Base-by-base conservation (phyloP, 2,113 vertebrate genomes). In the Turnix velox region DNA sequence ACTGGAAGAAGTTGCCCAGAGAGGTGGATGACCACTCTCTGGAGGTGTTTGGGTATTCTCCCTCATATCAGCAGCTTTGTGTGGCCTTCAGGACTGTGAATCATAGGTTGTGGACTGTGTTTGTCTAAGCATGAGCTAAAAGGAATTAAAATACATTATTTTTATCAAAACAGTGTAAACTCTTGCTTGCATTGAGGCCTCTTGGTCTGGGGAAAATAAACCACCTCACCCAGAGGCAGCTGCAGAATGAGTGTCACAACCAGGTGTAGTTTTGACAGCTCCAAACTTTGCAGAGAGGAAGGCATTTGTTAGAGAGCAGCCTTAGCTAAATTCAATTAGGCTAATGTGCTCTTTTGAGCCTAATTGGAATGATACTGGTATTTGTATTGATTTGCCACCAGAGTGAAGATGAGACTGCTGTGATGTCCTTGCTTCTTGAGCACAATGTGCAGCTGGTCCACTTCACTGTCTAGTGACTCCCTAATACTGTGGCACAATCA, bases 161-260 rank as follows among this genome's bases (percentile, higher is more conserved):
- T 66, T 71, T 62, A 35, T 42, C 57, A 57, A 87, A 87, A 37
- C 7, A 40, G 28, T 7, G 7, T 33, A 62, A 78, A 25, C 28
- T 66, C 15, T n/a, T n/a, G 11, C 15, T 11, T 1, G 3, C 23
- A 14, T 57, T 57, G 51, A 69, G 51, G 12, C 39, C 6, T 84
- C 55, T 63, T 42, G 30, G 16, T 75, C 62, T 68, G 67, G 37
- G 20, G 48, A 61, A 48, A 57, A 39, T 28, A 17, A 12, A 69
- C 1, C 3, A 6, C 31, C 57, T 73, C 1, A 0, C 35, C 24
- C 39, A 0, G 1, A 65, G 63, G 12, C 1, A 5, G 49, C 6
- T 0, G 1, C 33, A 63, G 66, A 63, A 18, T 35, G 54, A 76
- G 24, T 12, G 51, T 46, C 52, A 46, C 72, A 81, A 4, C 42